These are phyloP conservation scores for Acyrthosiphon pisum DNA, from an alignment of 1,140 invertebrate species.

Conservation along the genomic window DNA sequence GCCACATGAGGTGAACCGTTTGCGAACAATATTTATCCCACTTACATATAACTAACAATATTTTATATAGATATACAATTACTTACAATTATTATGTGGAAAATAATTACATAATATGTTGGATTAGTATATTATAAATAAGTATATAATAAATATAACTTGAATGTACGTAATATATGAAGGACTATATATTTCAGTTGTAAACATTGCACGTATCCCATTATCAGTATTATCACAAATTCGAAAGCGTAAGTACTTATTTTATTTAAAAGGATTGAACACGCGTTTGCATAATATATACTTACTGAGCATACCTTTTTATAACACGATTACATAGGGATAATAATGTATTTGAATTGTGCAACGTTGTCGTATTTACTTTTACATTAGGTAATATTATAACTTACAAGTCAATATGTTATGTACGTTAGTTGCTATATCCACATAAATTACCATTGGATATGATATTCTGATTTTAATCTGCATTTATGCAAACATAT, in stretches of 20 bases:
- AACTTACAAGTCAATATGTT: not conserved
- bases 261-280: constrained; percentile 5
- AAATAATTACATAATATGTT: not conserved
- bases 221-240: not conserved
- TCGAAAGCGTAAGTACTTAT: not conserved
- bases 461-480: not conserved
- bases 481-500: not conserved
- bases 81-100: not conserved
- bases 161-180: not conserved
- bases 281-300: not conserved
- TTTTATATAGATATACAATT: no score
- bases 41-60: no score
- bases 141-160: not conserved
- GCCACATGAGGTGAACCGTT: no score
- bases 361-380: not conserved
- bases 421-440: not conserved
- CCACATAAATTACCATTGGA: not conserved
- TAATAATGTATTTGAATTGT: constrained; percentile 15
- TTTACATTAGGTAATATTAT: not conserved
- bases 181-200: not conserved
- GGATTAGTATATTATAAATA: no score
- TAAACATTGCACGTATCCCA: not conserved
- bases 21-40: no score
- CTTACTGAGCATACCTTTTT: not conserved
- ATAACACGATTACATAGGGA: constrained; percentile 11